These are phyloP conservation scores for Drosophila yakuba DNA, from an alignment of 1,140 invertebrate species.

Conservation along the genomic window DNA sequence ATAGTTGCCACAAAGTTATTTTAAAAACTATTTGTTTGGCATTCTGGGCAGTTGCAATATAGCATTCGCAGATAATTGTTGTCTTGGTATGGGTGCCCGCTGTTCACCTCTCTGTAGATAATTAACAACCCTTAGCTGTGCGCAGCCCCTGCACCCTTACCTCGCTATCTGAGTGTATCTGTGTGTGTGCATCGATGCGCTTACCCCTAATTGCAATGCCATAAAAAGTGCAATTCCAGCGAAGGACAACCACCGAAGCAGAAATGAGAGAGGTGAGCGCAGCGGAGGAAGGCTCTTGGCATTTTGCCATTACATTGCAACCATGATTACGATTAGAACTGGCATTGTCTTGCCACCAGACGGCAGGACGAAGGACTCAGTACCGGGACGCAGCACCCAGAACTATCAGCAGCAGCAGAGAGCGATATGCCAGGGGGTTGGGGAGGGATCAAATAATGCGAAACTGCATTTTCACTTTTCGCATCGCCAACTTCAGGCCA, in stretches of 20 bases:
- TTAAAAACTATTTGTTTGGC: slow-evolving; percentile 24
- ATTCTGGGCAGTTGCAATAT: slow-evolving; percentile 36
- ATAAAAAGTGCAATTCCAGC: slow-evolving; percentile 83
- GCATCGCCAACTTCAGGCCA: slow-evolving; percentile 44
- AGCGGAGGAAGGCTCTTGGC: slow-evolving; percentile 42
- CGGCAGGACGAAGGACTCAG: slow-evolving; percentile 14
- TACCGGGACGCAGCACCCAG: slow-evolving; percentile 1
- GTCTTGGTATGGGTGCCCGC: slow-evolving; percentile 10
- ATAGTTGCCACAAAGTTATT: background rate
- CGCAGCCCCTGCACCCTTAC: slow-evolving; percentile 40
- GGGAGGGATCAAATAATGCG: slow-evolving; percentile 70
- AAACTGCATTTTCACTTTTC: slow-evolving; percentile 72
- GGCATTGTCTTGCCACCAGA: slow-evolving; percentile 61
- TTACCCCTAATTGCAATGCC: slow-evolving; percentile 82
- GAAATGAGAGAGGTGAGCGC: slow-evolving; percentile 24
- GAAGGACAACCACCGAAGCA: slow-evolving; percentile 73
- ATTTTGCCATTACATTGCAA: slow-evolving; percentile 65
- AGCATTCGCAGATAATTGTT: slow-evolving; percentile 37
- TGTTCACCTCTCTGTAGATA: slow-evolving; percentile 65
- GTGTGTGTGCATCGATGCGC: slow-evolving; percentile 40
- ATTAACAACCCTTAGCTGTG: slow-evolving; percentile 62
- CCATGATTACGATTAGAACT: slow-evolving; percentile 68
- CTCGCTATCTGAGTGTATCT: slow-evolving; percentile 13
- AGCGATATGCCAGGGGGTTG: slow-evolving; percentile 12
- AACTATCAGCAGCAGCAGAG: slow-evolving; percentile 48